Evolutionary conservation across 37 sponge, comb jelly and placozoan genomes (phyloP).

Genomic region (Bolinopsis microptera): DNA sequence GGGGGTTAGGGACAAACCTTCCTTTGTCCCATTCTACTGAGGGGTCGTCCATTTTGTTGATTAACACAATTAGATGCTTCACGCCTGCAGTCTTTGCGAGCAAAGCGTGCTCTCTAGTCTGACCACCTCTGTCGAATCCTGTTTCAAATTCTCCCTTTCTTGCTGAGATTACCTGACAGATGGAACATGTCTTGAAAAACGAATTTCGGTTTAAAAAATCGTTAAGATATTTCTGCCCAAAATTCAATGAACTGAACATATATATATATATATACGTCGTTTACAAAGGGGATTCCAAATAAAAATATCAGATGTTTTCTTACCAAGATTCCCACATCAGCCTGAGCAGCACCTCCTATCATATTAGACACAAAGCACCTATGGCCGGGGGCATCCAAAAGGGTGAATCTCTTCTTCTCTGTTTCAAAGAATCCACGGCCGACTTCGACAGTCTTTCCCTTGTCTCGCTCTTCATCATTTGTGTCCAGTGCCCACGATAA

Average conservation of each 20-base stretch:
- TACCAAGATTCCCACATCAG: constrained; percentile 92
- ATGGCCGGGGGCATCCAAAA: constrained; percentile 98
- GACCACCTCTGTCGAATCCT: constrained; percentile 95
- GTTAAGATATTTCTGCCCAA: not conserved
- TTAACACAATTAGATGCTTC: constrained; percentile 89
- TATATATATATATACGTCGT: not conserved
- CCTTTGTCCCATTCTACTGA: constrained; percentile 90
- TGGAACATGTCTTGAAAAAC: not conserved
- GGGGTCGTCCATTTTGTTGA: constrained; percentile 99
- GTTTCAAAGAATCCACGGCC: constrained; percentile 96
- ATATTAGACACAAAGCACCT: constrained; percentile 98
- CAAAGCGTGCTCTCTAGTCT: constrained; percentile 98
- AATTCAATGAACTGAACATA: not conserved
- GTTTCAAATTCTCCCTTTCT: constrained; percentile 98
- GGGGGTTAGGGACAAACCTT: too few species aligned
- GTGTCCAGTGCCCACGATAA: constrained; percentile 98
- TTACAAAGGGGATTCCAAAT: too few species aligned
- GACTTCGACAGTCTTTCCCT: constrained; percentile 98
- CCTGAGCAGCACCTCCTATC: constrained; percentile 97
- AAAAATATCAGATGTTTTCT: too few species aligned
- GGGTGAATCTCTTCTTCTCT: constrained; percentile 90
- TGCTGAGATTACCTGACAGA: constrained; percentile 87
- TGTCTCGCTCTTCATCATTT: constrained; percentile 95
- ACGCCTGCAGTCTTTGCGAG: constrained; percentile 98
- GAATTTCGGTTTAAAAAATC: not conserved